Percentiles rank a stretch among this genome's conserved stretches.
These are phyloP conservation scores for Australoheros scitulus DNA, from an alignment of 2,113 vertebrate species.

Conservation along the genomic window DNA sequence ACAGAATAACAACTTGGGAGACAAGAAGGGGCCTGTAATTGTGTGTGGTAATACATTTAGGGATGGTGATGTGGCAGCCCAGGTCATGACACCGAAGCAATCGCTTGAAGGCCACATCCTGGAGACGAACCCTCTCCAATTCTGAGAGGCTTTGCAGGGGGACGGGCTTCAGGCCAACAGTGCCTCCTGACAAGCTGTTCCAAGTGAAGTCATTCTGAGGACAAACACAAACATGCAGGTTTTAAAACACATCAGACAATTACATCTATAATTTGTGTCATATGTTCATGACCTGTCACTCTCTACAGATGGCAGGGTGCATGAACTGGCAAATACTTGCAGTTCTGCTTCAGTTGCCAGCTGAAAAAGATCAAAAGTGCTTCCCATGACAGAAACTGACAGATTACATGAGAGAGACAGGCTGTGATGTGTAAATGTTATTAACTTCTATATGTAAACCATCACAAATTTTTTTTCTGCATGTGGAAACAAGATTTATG, in stretches of 20 bases:
- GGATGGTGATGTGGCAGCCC: slow-evolving; percentile 94
- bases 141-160: slow-evolving; percentile 95
- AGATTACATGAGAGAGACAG: not conserved
- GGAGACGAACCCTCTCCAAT: slow-evolving; percentile 92
- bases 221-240: slow-evolving; percentile 39
- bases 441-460: not conserved
- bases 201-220: slow-evolving; percentile 94
- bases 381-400: slow-evolving; percentile 15
- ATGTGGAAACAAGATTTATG: not conserved
- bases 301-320: not conserved
- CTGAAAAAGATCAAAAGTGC: not conserved
- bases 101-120: slow-evolving; percentile 93
- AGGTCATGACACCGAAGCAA: slow-evolving; percentile 91
- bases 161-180: slow-evolving; percentile 89
- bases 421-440: not conserved
- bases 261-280: slow-evolving; percentile 17
- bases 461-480: slow-evolving; percentile 23
- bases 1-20: not conserved
- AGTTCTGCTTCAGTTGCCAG: slow-evolving; percentile 26
- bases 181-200: slow-evolving; percentile 92
- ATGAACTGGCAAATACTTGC: not conserved
- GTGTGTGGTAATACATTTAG: slow-evolving; percentile 87
- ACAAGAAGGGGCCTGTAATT: not conserved
- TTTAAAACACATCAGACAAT: slow-evolving; percentile 9
- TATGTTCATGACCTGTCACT: not conserved